phyloP scores from a whole-genome alignment of 2,797 vertebrate genomes.

The Syndactyla subalaris region DNA sequence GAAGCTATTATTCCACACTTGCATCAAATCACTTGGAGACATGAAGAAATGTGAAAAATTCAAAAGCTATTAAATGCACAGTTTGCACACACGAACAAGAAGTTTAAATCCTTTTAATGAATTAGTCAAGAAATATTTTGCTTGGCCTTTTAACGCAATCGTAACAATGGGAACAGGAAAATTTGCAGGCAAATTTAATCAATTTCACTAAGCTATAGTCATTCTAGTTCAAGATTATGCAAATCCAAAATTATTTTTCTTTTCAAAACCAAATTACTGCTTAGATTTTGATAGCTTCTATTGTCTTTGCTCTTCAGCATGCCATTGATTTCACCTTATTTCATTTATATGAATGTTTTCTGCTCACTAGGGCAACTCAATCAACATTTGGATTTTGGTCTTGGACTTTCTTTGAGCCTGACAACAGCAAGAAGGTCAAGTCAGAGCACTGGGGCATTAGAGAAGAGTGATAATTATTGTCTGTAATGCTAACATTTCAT shows the following conservation, averaged over 20 bases:
- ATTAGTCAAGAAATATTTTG: not conserved
- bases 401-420: not conserved
- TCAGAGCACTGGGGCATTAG: not conserved
- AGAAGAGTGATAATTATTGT: conserved; percentile 5
- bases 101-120: conserved; percentile 6
- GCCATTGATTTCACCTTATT: not conserved
- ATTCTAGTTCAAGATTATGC: conserved; percentile 23
- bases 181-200: conserved; percentile 13
- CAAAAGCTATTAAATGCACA: not conserved
- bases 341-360: not conserved
- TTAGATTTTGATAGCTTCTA: conserved; percentile 15
- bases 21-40: not conserved
- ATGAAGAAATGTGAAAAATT: conserved; percentile 1
- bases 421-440: not conserved
- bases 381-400: conserved; percentile 12
- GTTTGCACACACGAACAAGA: not conserved
- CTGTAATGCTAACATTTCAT: not conserved
- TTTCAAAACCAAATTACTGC: conserved; percentile 36
- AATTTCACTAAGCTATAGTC: not conserved
- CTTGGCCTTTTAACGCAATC: not conserved
- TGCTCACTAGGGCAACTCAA: not conserved
- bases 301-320: conserved; percentile 27
- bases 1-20: not conserved
- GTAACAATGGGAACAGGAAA: not conserved
- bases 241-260: conserved; percentile 47